Percentiles rank a stretch among this genome's conserved stretches.
These are phyloP conservation scores for Lycocorax pyrrhopterus DNA, from an alignment of 2,113 vertebrate genomes.

Conservation along the genomic window DNA sequence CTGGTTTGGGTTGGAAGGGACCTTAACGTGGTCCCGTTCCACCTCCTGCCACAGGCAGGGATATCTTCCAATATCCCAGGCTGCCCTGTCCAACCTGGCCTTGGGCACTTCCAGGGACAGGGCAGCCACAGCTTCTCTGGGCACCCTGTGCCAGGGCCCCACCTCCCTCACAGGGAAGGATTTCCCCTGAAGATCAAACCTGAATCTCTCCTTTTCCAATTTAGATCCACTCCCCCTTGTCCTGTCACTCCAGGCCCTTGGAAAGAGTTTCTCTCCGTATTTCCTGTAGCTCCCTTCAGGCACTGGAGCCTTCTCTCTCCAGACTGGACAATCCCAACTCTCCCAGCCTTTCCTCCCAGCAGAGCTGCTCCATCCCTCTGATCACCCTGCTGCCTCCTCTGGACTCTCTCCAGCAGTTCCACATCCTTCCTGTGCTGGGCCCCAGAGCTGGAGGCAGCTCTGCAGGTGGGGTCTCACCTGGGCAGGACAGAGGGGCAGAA, in stretches of 20 bases:
- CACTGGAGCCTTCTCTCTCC: background rate
- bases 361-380: background rate
- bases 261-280: background rate
- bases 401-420: background rate
- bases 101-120: background rate
- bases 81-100: rapidly evolving
- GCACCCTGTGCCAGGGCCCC: background rate
- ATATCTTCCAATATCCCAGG: background rate
- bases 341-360: background rate
- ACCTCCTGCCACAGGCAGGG: background rate
- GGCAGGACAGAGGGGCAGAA: background rate
- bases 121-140: background rate
- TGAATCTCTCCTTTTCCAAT: background rate
- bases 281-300: background rate
- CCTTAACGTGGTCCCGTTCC: background rate
- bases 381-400: background rate
- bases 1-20: background rate
- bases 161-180: background rate
- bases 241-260: background rate
- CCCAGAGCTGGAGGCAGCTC: background rate
- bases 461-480: background rate
- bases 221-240: background rate
- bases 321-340: background rate
- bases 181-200: background rate
- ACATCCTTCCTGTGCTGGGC: rapidly evolving